Evolutionary conservation across 2,113 vertebrate genomes (phyloP), one percentile per base, ranked within the genome.

Genomic region (Microtus pennsylvanicus): DNA sequence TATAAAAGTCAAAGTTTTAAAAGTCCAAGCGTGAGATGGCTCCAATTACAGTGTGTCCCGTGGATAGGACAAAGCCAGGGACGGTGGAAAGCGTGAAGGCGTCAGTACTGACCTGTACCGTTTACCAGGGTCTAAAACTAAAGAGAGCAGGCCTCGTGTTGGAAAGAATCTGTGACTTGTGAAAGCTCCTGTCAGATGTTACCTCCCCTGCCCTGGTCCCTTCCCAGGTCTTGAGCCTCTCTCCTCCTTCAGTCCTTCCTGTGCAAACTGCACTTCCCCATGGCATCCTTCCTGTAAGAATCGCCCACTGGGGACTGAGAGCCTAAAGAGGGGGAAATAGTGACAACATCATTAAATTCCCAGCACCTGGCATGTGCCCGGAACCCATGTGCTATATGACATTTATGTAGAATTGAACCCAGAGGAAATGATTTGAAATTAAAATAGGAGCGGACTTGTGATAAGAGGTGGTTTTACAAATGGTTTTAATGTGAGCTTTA

Each of bases 401-500:
- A 70, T 76, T 77, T 81, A 95, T 88, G 92, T 67, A 94, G 72
- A 82, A 87, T 47, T 75, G 81, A 95, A 92, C 63, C 50, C 42
- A 82, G 83, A 93, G 72, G 90, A 74, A n/a, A 78, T 90, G 82
- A 70, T 80, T 93, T 91, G 91, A 89, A 95, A 93, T 92, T 95
- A 90, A 97, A 95, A 94, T 82, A 91, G 16, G 42, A 21, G 22
- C 87, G 50, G 1, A 65, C 22, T 75, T 93, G 52, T 52, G 65
- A 55, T 94, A 69, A 72, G 87, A 76, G 83, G 30, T 81, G 45
- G 65, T 67, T 94, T 97, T 91, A 72, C 12, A 93, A 38, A 85
- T 90, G 28, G 52, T 65, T 87, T 69, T 67, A 47, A 52, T 78
- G 63, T 76, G 92, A 85, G 45, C 69, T 63, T 78, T 26, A 55